Base-by-base conservation (phyloP, 2,888 invertebrate species). In the Drosophila nr. perissopoda region DNA sequence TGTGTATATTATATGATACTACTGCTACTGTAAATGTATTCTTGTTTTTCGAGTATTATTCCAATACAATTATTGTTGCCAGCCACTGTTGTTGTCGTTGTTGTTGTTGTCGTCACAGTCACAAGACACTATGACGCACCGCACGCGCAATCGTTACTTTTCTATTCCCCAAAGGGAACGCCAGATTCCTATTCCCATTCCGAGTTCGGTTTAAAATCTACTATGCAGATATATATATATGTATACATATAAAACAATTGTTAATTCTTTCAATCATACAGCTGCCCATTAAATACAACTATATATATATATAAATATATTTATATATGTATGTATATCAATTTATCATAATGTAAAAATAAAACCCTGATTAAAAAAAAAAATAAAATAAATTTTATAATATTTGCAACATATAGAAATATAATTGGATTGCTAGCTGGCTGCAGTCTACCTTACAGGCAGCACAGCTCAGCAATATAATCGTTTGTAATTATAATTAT, bases 31-130 rank as follows among this genome's bases (percentile, higher is more conserved):
- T 66, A 51, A 65, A 63, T 81, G 82, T 71, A 77, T 81, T 72
- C 66, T 65, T 81, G 63, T 76, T 72, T 78, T 69, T 36, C 77
- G 57, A 80, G 87, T 83, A 83, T 83, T 80, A 83, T 83, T 86
- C 66, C 68, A 87, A 48, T 54, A 29, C 56, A 57, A 54, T 27
- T n/a, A 38, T 36, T 34, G 16, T 18, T 27, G n/a, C 27, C 6
- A 11, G 38, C 16, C 34, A 13, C 38, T 68, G 49, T 45, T 34
- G 34, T 34, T 11, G 25, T 36, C 27, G 13, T 53, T 52, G 31
- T 63, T 56, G 48, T 49, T 56, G 33, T 68, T 56, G 42, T n/a
- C 29, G 38, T 27, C 38, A 52, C 54, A 42, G 72, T 56, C 51
- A 38, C 36, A 18, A n/a, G 25, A 36, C 42, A 36, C n/a, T 25